A percentile compares a stretch with the other conserved stretches of the same genome.
These are phyloP conservation scores for Temnothorax unifasciatus DNA, from an alignment of 2,888 invertebrate genomes.

Conservation along the genomic window DNA sequence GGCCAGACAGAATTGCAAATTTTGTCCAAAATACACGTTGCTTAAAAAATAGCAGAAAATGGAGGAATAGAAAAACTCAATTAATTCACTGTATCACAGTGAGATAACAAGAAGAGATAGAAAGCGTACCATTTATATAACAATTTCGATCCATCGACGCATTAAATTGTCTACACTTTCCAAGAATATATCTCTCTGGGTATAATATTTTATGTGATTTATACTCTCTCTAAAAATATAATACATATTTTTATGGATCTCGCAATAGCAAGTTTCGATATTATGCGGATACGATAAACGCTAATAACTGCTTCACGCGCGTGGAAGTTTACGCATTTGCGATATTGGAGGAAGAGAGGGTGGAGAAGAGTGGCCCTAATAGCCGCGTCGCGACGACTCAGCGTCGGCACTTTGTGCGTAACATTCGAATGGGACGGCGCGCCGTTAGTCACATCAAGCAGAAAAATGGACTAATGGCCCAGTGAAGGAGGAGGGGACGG, in stretches of 20 bases:
- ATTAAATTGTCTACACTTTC: slow-evolving; percentile 32
- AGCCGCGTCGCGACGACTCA: background rate
- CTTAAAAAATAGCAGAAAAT: slow-evolving; percentile 53
- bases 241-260: background rate
- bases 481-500: too few species aligned
- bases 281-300: background rate
- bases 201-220: background rate
- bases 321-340: background rate
- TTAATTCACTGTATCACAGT: slow-evolving; percentile 24
- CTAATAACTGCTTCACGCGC: background rate
- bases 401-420: slow-evolving; percentile 17
- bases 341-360: background rate
- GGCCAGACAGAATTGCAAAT: slow-evolving; percentile 35
- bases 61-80: slow-evolving; percentile 50
- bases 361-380: background rate
- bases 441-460: slow-evolving; percentile 24
- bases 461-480: slow-evolving; percentile 36
- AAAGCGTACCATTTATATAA: slow-evolving; percentile 47
- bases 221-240: background rate
- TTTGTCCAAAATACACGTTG: slow-evolving; percentile 47
- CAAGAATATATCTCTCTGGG: background rate
- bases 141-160: slow-evolving; percentile 21
- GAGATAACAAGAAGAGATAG: slow-evolving; percentile 7
- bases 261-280: background rate
- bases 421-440: slow-evolving; percentile 11